Base-by-base conservation (phyloP, 2,888 invertebrate species). In the Parnassius apollo region DNA sequence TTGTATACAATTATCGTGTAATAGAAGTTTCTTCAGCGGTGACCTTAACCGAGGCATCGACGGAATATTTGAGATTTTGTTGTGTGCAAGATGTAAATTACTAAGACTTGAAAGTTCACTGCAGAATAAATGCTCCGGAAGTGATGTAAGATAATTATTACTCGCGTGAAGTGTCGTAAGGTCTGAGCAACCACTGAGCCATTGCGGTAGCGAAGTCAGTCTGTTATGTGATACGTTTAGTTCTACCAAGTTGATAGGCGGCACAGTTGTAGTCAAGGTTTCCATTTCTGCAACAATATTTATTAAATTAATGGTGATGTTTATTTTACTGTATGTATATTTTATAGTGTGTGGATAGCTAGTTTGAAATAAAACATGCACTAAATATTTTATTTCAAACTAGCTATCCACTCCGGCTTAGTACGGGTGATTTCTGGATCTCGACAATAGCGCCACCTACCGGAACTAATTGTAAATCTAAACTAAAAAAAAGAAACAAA, bases 211-310 rank as follows among this genome's bases (percentile, higher is more conserved):
- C 8, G 93, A 89, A 25, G 93, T 94, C 65, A 97, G 84, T 73
- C 94, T 94, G 76, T 97, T 97, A 80, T 95, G 94, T 9, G 96
- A 96, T 11, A 97, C 94, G 76, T 97, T 95, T 54, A 97, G 92
- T 78, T 96, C 95, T 69, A 94, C 93, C 56, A 97, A 86, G 77
- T 95, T 94, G 42, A 93, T 89, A 35, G 97, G 97, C 58, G 94
- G 93, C 25, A 95, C 94, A 58, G 93, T 93, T 10, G 96, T 93
- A 7, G 93, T 94, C 50, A 97, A 86, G 68, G 94, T 94, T 74
- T 95, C 95, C 66, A 97, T 85, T 85, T 94, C 96, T 96, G 89
- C 35, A 52, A 65, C 50, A 48, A 60, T 50, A 48, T 18, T 52
- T 42, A 45, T 25, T 2, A 22, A 35, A 25, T 35, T 9, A 52